Percentiles rank a stretch among this genome's conserved stretches.
phyloP scores from a whole-genome alignment of 2,113 vertebrate genomes.

The Gallinago paraguaiae region DNA sequence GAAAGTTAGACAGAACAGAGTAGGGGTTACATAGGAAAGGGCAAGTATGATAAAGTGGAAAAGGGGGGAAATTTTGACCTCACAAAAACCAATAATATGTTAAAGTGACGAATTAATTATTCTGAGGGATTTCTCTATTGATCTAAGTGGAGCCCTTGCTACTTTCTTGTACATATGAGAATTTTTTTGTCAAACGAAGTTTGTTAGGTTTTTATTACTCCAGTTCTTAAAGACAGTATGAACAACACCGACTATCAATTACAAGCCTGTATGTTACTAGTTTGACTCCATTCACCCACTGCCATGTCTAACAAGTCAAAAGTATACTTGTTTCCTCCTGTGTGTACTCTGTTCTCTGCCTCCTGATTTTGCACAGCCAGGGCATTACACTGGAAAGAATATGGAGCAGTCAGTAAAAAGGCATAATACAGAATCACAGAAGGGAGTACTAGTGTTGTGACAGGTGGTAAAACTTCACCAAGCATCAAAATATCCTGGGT shows the following conservation, averaged over 20 bases:
- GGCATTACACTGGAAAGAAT: background rate
- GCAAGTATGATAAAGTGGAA: background rate
- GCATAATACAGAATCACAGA: background rate
- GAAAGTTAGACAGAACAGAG: background rate
- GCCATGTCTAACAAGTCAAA: background rate
- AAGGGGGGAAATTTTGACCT: background rate
- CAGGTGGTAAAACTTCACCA: background rate
- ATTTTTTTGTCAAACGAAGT: background rate
- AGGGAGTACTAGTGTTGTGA: background rate
- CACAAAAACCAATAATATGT: background rate
- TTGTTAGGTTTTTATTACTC: background rate
- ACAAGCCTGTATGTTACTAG: background rate
- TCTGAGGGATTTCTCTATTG: background rate
- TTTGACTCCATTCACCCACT: background rate
- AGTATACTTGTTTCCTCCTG: background rate
- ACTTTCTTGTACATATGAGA: background rate
- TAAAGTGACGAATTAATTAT: background rate
- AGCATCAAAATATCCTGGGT: background rate
- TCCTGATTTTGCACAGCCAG: background rate
- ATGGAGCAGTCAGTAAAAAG: background rate
- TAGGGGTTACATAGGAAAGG: background rate
- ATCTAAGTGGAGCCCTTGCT: background rate
- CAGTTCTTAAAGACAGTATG: background rate
- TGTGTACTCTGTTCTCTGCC: background rate
- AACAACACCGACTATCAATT: background rate